Conservation (phyloP, 2,888 invertebrate species). For the Buathra laborator region DNA sequence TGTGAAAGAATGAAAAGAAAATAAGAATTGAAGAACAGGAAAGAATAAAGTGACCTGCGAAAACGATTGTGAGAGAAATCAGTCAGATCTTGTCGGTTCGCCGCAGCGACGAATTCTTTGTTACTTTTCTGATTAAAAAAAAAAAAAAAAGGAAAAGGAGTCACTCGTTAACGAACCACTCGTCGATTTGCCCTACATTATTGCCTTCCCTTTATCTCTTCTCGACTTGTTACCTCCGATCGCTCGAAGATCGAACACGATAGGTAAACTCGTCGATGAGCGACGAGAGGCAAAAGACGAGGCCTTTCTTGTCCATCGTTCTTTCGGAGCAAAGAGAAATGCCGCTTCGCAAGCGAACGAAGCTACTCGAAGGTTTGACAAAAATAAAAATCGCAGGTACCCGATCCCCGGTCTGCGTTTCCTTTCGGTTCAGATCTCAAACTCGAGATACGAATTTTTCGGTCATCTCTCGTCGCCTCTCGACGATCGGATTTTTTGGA, state of each 20-base stretch:
- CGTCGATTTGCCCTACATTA: constrained; percentile 61
- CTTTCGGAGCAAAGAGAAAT: constrained; percentile 10
- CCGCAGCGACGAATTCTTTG: constrained; percentile 15
- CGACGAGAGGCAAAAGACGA: constrained; percentile 46
- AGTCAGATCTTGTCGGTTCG: constrained; percentile 49
- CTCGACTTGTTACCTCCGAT: constrained; percentile 51
- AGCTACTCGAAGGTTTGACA: constrained; percentile 11
- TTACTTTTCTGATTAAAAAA: constrained; percentile 54
- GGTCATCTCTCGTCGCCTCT: constrained; percentile 20
- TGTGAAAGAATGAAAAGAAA: neutral
- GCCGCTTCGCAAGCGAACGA: constrained; percentile 14
- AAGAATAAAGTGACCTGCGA: neutral
- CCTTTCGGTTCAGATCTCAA: constrained; percentile 40
- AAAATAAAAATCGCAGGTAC: constrained; percentile 55
- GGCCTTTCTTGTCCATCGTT: constrained; percentile 10
- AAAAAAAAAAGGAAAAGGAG: constrained; percentile 44
- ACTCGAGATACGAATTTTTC: constrained; percentile 54
- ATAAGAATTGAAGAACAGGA: constrained; percentile 1
- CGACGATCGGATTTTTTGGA: neutral
- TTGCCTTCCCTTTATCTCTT: constrained; percentile 51
- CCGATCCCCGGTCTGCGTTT: constrained; percentile 33
- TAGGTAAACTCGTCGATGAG: constrained; percentile 51
- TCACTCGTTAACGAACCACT: constrained; percentile 58
- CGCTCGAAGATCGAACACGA: constrained; percentile 67
- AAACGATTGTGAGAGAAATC: constrained; percentile 28